phyloP scores from a whole-genome alignment of 2,113 vertebrate genomes.

The Nerophis ophidion region DNA sequence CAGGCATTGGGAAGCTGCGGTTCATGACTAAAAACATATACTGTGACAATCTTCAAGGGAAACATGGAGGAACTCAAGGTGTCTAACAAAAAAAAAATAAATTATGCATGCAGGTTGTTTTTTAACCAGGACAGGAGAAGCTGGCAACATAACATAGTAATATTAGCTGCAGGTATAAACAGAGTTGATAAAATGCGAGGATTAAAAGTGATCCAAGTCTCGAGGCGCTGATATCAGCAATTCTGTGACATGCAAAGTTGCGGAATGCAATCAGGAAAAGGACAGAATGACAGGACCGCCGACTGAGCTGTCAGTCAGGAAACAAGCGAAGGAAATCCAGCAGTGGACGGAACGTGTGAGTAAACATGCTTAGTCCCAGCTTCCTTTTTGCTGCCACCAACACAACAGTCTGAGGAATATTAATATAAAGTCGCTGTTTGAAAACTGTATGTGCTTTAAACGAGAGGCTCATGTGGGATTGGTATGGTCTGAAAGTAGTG shows the following conservation, averaged over 20 bases:
- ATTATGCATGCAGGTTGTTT: no score
- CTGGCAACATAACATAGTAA: neutral
- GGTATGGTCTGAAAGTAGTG: no score
- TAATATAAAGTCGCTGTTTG: no score
- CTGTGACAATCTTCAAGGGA: no score
- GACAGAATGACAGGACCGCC: slow-evolving; percentile 9
- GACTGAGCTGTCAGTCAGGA: slow-evolving; percentile 15
- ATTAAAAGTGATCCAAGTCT: slow-evolving; percentile 8
- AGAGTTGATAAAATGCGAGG: neutral
- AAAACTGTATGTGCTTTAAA: no score
- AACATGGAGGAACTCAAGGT: no score
- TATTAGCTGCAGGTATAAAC: slow-evolving; percentile 2
- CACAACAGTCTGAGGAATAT: no score
- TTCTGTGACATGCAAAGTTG: slow-evolving; percentile 21
- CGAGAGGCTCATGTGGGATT: no score
- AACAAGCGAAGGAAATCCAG: slow-evolving; percentile 9
- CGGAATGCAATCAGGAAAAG: slow-evolving; percentile 5
- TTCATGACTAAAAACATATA: no score
- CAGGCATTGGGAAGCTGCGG: no score
- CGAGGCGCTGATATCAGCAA: slow-evolving; percentile 25
- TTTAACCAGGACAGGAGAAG: neutral
- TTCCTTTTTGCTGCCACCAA: neutral
- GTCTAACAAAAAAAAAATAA: no score
- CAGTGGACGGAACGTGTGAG: slow-evolving; percentile 1
- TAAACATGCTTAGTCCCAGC: neutral